Base-by-base conservation (phyloP, 2,113 vertebrate genomes). In the Chinchilla lanigera region DNA sequence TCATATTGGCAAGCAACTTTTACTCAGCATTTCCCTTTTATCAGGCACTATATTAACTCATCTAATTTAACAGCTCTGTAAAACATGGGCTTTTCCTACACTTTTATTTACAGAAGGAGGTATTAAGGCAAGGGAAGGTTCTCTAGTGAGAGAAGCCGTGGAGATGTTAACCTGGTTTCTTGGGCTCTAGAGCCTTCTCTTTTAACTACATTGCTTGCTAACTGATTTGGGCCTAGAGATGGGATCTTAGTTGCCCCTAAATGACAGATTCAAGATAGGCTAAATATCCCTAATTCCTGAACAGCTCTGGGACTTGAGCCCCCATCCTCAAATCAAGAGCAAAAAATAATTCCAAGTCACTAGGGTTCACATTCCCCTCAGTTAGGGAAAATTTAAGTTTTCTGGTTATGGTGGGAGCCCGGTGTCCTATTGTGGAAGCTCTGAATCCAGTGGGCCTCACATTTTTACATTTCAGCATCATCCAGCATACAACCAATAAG, bases 201-300 rank as follows among this genome's bases (percentile, higher is more conserved):
- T 60, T 61, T 92, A 65, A 82, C 26, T 41, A 61, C 28, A 52
- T 60, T 50, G 84, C 44, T 69, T 19, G 78, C 33, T 47, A 47
- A 63, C 73, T 94, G 54, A 82, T 50, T 82, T 58, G 28, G 38
- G 84, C 80, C 52, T 75, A 52, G 30, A 94, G 13, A 81, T 19
- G 11, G 69, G 73, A 61, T 73, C 33, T 56, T 65, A 95, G 67
- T 65, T 92, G 44, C 9, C 16, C 52, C 41, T 91, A 71, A 71
- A 7, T 75, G 82, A 82, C 58, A 94, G 67, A 94, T 56, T n/a
- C 56, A 95, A 93, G 63, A 90, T 44, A 81, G 92, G 33, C 20
- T 84, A 60, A 75, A 61, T 67, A 7, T 92, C 50, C 84, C 24
- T n/a, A 92, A 92, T 69, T 41, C 58, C 33, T 89, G 6, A 35